Conservation (phyloP, 2,113 vertebrate species). For the Vidua macroura region DNA sequence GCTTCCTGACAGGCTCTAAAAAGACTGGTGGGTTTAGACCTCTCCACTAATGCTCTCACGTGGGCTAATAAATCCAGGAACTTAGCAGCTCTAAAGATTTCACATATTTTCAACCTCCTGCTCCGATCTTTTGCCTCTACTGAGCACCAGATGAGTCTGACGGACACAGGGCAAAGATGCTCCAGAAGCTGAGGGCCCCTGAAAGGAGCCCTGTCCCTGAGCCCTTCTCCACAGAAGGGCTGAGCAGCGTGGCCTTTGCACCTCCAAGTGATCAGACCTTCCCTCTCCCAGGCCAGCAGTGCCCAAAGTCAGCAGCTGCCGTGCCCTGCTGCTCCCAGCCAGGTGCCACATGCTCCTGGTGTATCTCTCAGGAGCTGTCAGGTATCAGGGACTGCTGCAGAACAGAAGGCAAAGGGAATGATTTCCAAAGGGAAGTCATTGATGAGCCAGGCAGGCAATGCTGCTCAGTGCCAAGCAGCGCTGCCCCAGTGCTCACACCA, state of each 20-base stretch:
- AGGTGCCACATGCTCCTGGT: rapidly evolving
- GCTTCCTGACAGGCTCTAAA: conserved; percentile 40
- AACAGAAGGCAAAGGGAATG: neutral
- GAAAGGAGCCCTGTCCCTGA: neutral
- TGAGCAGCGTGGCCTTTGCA: rapidly evolving
- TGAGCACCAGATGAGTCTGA: neutral
- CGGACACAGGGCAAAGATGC: neutral
- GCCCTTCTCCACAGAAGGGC: neutral
- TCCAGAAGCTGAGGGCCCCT: neutral
- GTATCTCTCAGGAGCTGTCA: neutral
- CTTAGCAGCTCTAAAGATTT: conserved; percentile 34
- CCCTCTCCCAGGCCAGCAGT: rapidly evolving
- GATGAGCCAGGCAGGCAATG: neutral
- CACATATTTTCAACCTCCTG: conserved; percentile 1
- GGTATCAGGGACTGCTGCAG: rapidly evolving
- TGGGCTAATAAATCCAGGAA: conserved; percentile 23
- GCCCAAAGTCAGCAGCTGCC: too few relatives aligned
- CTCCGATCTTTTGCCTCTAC: neutral
- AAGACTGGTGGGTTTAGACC: conserved; percentile 18
- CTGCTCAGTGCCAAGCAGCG: neutral
- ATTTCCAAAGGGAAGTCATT: neutral
- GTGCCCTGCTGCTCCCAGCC: neutral
- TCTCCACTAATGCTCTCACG: neutral
- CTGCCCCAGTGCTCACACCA: neutral
- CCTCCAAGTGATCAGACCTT: too few relatives aligned